phyloP scores from a whole-genome alignment of 2,113 vertebrate genomes.

The Alaudala cheleensis region DNA sequence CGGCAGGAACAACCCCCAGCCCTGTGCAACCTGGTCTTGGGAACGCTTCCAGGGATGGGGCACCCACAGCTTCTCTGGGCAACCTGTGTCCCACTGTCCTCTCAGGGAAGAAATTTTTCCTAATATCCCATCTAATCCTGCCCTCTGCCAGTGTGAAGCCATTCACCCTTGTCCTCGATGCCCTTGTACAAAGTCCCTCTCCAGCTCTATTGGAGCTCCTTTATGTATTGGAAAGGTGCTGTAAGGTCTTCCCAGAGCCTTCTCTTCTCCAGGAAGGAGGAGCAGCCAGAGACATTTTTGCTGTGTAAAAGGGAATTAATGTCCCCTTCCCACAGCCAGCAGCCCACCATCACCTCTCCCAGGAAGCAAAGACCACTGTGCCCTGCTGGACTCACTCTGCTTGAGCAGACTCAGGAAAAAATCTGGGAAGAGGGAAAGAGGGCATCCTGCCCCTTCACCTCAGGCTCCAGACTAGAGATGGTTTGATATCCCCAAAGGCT shows the following conservation, averaged over 20 bases:
- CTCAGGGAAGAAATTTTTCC: neutral
- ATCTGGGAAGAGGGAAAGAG: neutral
- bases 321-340: neutral
- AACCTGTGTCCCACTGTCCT: neutral
- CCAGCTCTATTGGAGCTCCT: neutral
- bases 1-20: neutral
- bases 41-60: neutral
- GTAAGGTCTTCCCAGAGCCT: neutral
- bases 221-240: neutral
- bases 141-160: neutral
- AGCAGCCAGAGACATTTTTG: neutral
- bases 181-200: neutral
- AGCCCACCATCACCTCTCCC: neutral
- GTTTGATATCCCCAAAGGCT: neutral
- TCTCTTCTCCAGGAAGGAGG: neutral
- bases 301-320: neutral
- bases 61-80: neutral
- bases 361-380: neutral
- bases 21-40: neutral
- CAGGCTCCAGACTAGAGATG: neutral
- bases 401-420: neutral
- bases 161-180: neutral
- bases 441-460: fast-evolving
- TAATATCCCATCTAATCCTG: too few species aligned
- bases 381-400: too few species aligned